These are phyloP conservation scores for Podarcis raffonei DNA, from an alignment of 2,113 vertebrate genomes.

Conservation along the genomic window DNA sequence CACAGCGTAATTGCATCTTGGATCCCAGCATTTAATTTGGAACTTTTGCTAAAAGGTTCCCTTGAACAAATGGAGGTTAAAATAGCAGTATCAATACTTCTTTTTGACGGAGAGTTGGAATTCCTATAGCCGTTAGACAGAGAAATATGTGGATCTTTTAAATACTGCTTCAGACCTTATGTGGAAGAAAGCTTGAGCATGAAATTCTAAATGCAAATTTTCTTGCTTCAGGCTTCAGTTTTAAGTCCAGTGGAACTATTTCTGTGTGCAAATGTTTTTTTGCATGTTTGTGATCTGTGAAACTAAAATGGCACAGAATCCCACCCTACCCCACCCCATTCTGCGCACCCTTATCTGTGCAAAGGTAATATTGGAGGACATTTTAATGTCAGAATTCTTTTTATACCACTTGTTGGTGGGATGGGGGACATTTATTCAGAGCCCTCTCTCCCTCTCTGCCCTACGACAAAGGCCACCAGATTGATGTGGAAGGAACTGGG, in stretches of 20 bases:
- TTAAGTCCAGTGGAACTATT: background rate
- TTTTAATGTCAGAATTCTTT: background rate
- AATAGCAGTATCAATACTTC: background rate
- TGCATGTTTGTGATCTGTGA: background rate
- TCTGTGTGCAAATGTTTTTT: background rate
- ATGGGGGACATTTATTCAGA: background rate
- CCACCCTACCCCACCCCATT: background rate
- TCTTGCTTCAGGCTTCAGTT: background rate
- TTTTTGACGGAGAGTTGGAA: slow-evolving; percentile 31
- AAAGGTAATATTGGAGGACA: background rate
- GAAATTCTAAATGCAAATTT: background rate
- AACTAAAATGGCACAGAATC: background rate
- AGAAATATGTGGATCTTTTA: background rate
- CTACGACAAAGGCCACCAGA: background rate
- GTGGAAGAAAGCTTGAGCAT: background rate
- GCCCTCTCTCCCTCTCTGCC: background rate
- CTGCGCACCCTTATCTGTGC: background rate
- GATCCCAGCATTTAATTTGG: slow-evolving; percentile 5
- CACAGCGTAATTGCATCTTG: slow-evolving; percentile 46
- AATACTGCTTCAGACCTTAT: background rate
- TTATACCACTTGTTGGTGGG: background rate
- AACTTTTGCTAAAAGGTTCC: slow-evolving; percentile 19
- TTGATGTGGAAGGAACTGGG: background rate
- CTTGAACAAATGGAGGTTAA: slow-evolving; percentile 20
- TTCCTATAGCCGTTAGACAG: background rate